These are phyloP conservation scores for Lophura nycthemera DNA, from an alignment of 2,113 vertebrate genomes.

Conservation along the genomic window DNA sequence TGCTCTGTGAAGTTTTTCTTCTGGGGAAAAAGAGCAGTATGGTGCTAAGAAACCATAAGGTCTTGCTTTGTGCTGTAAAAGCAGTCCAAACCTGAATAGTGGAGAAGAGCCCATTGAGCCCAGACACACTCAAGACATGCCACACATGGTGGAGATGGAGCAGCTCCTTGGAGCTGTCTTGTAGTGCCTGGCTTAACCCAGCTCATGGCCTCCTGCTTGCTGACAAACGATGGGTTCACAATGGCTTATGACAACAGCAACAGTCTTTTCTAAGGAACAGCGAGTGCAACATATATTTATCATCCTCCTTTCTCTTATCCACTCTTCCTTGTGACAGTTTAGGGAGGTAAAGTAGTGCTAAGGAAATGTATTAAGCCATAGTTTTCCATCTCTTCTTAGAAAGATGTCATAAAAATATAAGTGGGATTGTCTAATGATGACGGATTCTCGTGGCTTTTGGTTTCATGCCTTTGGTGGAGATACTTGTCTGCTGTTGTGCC, in stretches of 20 bases:
- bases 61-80: background rate
- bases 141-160: background rate
- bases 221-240: background rate
- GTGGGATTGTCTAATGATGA: background rate
- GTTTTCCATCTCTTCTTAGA: background rate
- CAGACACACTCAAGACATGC: no score
- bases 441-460: background rate
- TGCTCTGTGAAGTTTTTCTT: background rate
- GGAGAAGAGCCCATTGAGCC: background rate
- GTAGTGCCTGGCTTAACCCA: background rate
- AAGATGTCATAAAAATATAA: background rate
- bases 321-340: background rate
- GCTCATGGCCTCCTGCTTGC: background rate
- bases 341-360: background rate
- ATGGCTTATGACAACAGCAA: accelerated
- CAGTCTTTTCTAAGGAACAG: background rate
- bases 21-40: background rate
- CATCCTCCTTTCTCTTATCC: background rate
- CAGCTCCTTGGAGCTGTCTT: background rate
- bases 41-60: background rate
- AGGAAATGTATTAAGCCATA: background rate
- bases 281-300: background rate
- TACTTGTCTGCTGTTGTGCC: background rate
- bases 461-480: background rate
- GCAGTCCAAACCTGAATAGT: background rate